phyloP scores from a whole-genome alignment of 2,797 vertebrate genomes.

The Sebastes iracundus region DNA sequence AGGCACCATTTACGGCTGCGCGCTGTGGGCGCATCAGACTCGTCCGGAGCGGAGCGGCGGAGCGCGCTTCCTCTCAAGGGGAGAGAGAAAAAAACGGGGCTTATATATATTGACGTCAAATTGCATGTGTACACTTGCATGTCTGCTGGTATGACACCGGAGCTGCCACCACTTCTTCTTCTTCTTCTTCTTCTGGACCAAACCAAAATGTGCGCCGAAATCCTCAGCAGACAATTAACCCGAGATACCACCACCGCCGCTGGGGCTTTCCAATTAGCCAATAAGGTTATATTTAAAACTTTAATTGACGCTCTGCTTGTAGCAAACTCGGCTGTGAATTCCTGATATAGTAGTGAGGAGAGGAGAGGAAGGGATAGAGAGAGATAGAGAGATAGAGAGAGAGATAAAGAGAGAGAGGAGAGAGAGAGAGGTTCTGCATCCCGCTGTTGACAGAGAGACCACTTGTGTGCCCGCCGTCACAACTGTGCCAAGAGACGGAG shows the following conservation, averaged over 20 bases:
- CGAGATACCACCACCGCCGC: neutral
- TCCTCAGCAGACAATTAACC: constrained; percentile 21
- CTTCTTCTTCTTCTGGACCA: neutral
- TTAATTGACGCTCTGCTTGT: constrained; percentile 37
- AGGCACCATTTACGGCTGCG: constrained; percentile 25
- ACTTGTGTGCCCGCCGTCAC: constrained; percentile 74
- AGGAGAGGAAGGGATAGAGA: neutral
- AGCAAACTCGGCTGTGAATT: constrained; percentile 40
- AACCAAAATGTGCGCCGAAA: constrained; percentile 8
- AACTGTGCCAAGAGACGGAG: constrained; percentile 78
- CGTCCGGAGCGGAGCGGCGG: constrained; percentile 12
- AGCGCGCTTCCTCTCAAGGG: neutral
- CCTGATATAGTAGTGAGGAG: constrained; percentile 37
- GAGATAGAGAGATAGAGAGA: constrained; percentile 13
- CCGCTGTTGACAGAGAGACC: constrained; percentile 73
- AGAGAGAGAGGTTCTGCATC: constrained; percentile 43
- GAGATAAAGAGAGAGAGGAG: neutral
- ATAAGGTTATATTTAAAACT: constrained; percentile 42
- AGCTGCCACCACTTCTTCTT: constrained; percentile 2
- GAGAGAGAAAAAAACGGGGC: constrained; percentile 3
- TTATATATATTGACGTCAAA: constrained; percentile 64
- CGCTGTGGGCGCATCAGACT: constrained; percentile 35
- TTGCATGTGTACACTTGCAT: constrained; percentile 36
- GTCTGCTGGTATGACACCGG: constrained; percentile 29
- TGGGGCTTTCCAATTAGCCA: neutral